These are phyloP conservation scores for Ormia ochracea DNA, from an alignment of 2,888 invertebrate species.

Conservation along the genomic window DNA sequence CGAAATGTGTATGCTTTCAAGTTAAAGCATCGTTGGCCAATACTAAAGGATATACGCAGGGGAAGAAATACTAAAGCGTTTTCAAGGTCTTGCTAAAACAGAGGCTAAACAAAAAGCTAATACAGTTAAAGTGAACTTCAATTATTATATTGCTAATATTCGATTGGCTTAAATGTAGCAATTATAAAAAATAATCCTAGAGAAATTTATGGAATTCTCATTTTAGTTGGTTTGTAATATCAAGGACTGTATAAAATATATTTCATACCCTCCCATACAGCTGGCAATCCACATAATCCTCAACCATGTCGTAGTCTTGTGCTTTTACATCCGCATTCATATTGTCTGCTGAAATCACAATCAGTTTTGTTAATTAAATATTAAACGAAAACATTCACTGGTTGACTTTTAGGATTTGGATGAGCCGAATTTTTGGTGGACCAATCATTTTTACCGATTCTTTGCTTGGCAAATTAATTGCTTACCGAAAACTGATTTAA, in stretches of 20 bases:
- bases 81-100: conserved; percentile 24
- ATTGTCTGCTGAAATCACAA: conserved; percentile 31
- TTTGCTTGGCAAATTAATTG: too few species aligned
- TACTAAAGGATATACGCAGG: conserved; percentile 17
- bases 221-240: neutral
- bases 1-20: neutral
- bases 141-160: neutral
- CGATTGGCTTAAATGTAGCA: neutral
- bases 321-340: conserved; percentile 17
- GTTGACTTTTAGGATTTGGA: neutral
- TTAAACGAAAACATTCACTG: neutral
- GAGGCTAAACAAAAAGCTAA: neutral
- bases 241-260: neutral
- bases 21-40: conserved; percentile 21
- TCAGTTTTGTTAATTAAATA: neutral
- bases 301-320: conserved; percentile 17
- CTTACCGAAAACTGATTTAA: too few species aligned
- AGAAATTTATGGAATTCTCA: neutral
- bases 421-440: neutral
- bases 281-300: conserved; percentile 50
- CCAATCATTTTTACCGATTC: neutral
- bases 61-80: conserved; percentile 4
- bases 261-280: conserved; percentile 42
- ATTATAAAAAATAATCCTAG: neutral
- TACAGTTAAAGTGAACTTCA: neutral